phyloP scores from a whole-genome alignment of 2,888 invertebrate species.

The Xylocampa areola region DNA sequence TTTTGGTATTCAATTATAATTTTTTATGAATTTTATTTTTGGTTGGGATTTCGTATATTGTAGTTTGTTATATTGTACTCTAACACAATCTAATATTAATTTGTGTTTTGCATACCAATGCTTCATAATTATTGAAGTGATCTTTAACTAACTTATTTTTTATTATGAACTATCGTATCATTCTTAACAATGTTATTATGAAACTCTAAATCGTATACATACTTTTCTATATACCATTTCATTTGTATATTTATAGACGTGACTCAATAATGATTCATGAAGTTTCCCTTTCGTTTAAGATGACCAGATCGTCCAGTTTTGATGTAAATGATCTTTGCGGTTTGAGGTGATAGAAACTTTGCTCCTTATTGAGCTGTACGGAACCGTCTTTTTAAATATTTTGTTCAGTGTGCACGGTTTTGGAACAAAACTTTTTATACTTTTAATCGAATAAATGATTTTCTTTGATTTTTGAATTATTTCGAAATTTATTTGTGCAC shows the following conservation, averaged over 20 bases:
- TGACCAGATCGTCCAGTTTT: constrained; percentile 62
- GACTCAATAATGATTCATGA: constrained; percentile 71
- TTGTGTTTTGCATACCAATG: no score
- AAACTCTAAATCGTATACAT: constrained; percentile 6
- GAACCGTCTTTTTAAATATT: constrained; percentile 33
- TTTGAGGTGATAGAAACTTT: constrained; percentile 52
- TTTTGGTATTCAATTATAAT: no score
- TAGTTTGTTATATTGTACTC: no score
- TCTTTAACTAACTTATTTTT: no score
- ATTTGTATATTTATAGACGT: constrained; percentile 49
- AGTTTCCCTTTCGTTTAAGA: constrained; percentile 62
- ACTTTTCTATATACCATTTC: constrained; percentile 25
- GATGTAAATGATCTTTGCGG: constrained; percentile 64
- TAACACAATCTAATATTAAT: no score
- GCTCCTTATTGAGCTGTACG: constrained; percentile 35
- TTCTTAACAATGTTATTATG: constrained; percentile 16
- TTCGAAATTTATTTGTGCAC: neutral
- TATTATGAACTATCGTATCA: no score
- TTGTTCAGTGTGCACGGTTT: constrained; percentile 25
- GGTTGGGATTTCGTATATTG: no score
- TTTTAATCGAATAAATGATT: constrained; percentile 1
- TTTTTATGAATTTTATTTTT: no score
- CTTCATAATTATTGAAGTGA: no score
- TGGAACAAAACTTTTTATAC: constrained; percentile 7
- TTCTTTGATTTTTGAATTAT: neutral